Evolutionary conservation across 2,888 invertebrate genomes (phyloP).

Genomic region (Agrochola circellaris): DNA sequence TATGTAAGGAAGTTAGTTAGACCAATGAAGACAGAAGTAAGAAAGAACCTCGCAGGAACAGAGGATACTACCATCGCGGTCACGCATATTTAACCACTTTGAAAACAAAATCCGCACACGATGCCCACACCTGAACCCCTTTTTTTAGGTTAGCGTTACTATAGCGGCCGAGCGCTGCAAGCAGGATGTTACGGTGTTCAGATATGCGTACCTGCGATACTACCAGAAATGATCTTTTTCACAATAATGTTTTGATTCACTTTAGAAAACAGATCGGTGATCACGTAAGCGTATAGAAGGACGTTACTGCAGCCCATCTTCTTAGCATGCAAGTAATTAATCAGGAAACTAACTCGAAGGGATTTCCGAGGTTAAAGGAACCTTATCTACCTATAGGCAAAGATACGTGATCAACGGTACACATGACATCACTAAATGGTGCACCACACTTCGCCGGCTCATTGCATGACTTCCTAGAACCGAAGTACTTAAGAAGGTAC

Average conservation of each 20-base stretch:
- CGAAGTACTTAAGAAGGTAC: not conserved
- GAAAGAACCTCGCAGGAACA: not conserved
- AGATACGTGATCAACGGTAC: slow-evolving; percentile 34
- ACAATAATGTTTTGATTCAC: not conserved
- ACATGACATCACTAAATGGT: slow-evolving; percentile 41
- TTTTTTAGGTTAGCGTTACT: too few relatives aligned
- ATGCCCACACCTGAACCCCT: too few relatives aligned
- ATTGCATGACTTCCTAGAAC: slow-evolving; percentile 44
- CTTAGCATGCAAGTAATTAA: slow-evolving; percentile 28
- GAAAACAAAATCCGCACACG: too few relatives aligned
- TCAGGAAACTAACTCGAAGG: slow-evolving; percentile 40
- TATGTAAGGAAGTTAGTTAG: not conserved
- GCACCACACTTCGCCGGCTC: not conserved
- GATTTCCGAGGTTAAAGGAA: slow-evolving; percentile 37
- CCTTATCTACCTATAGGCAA: not conserved
- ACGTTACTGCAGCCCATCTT: not conserved
- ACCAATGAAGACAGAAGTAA: not conserved
- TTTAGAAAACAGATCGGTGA: not conserved
- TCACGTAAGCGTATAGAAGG: not conserved
- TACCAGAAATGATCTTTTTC: not conserved
- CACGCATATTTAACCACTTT: too few relatives aligned
- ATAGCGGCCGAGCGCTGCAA: too few relatives aligned
- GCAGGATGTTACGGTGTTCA: too few relatives aligned
- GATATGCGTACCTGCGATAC: too few relatives aligned
- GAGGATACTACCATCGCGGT: not conserved